Percentiles rank a stretch among this genome's conserved stretches.
phyloP scores from a whole-genome alignment of 2,113 vertebrate species.

The Chaenogobius annularis region DNA sequence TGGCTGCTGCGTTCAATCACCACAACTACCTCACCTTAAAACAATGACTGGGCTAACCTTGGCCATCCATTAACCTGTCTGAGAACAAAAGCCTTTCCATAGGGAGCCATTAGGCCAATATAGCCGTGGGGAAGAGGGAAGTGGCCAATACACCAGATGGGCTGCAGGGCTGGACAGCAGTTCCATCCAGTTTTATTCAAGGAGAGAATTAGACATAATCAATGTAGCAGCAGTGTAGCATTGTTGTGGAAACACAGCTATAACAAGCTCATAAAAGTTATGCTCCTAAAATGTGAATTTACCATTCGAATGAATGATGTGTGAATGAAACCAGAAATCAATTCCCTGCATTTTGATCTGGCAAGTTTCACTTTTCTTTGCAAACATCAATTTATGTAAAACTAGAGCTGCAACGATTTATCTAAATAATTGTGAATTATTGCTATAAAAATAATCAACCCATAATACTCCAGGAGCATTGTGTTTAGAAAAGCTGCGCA shows the following conservation, averaged over 20 bases:
- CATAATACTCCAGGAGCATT: too few species aligned
- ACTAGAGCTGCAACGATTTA: too few species aligned
- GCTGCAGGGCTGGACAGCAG: slow-evolving; percentile 57
- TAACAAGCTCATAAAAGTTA: too few species aligned
- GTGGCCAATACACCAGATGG: slow-evolving; percentile 67
- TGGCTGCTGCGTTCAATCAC: slow-evolving; percentile 50
- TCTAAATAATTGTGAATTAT: too few species aligned
- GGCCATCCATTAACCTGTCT: slow-evolving; percentile 65
- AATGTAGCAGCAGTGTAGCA: slow-evolving; percentile 37
- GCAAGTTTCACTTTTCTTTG: too few species aligned
- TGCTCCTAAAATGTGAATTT: too few species aligned
- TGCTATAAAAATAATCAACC: too few species aligned
- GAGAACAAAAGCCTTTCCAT: slow-evolving; percentile 67
- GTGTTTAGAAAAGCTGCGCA: too few species aligned
- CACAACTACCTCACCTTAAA: slow-evolving; percentile 59
- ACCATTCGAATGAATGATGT: too few species aligned
- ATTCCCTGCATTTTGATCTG: too few species aligned
- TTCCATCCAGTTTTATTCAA: slow-evolving; percentile 35
- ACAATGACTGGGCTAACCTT: slow-evolving; percentile 63
- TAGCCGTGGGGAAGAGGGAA: slow-evolving; percentile 54
- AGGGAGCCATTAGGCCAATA: slow-evolving; percentile 70
- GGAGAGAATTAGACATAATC: slow-evolving; percentile 42
- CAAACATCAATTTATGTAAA: too few species aligned
- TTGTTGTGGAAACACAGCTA: neutral
- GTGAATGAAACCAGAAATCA: too few species aligned